These are phyloP conservation scores for human (Homo sapiens) DNA, from an alignment of 2,113 vertebrate genomes.

Conservation along the genomic window GRCh38 chr20:3862501-3863000, in stretches of 20 bases:
- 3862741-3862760: not conserved
- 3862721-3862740: not conserved
- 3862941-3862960: not conserved
- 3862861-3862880: not conserved
- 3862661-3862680: not conserved
- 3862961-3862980: not conserved
- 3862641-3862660: not conserved
- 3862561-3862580: not conserved
- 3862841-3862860: not conserved
- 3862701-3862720: not conserved
- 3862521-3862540: not conserved
- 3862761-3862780: not conserved
- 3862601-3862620: not conserved
- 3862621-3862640: not conserved
- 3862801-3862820: not conserved
- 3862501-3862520: not conserved
- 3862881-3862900: not conserved
- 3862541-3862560: not conserved
- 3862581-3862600: not conserved
- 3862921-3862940: not conserved
- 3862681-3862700: not conserved
- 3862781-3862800: not conserved
- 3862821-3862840: not conserved
- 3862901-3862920: not conserved
- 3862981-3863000: not conserved